Percentiles rank a stretch among this genome's conserved stretches.
These are phyloP conservation scores for Pandion haliaetus DNA, from an alignment of 2,113 vertebrate genomes.

Conservation along the genomic window DNA sequence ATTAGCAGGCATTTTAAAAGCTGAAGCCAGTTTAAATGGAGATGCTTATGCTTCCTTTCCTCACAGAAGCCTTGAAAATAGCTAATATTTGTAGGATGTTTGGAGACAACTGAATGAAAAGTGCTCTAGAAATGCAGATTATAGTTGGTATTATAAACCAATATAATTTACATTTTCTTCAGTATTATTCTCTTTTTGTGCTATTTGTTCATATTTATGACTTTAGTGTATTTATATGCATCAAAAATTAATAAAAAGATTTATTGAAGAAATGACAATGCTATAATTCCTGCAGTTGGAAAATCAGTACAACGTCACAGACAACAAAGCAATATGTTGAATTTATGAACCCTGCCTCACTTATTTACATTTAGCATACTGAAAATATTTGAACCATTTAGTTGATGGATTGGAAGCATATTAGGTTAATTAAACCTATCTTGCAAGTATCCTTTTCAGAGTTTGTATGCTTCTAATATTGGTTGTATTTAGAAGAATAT, in stretches of 20 bases:
- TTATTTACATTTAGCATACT: neutral
- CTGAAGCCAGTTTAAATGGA: neutral
- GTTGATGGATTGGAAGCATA: neutral
- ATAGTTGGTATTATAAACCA: neutral
- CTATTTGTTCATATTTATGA: neutral
- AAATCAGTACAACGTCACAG: neutral
- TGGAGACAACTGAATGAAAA: neutral
- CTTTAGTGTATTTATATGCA: slow-evolving; percentile 4
- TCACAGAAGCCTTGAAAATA: neutral
- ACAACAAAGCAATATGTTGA: neutral
- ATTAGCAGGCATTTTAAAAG: neutral
- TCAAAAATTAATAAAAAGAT: slow-evolving; percentile 42
- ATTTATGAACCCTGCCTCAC: neutral
- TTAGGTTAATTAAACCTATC: slow-evolving; percentile 6
- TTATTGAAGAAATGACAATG: neutral
- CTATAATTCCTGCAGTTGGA: neutral
- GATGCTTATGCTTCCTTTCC: neutral
- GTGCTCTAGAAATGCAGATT: neutral
- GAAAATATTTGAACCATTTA: slow-evolving; percentile 31
- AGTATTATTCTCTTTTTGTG: neutral
- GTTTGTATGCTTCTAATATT: neutral
- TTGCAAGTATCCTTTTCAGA: neutral
- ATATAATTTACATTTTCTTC: neutral
- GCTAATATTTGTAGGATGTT: neutral
- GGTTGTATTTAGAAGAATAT: neutral